Conservation (phyloP, 2,888 invertebrate genomes). For the Epinotia brunnichana region DNA sequence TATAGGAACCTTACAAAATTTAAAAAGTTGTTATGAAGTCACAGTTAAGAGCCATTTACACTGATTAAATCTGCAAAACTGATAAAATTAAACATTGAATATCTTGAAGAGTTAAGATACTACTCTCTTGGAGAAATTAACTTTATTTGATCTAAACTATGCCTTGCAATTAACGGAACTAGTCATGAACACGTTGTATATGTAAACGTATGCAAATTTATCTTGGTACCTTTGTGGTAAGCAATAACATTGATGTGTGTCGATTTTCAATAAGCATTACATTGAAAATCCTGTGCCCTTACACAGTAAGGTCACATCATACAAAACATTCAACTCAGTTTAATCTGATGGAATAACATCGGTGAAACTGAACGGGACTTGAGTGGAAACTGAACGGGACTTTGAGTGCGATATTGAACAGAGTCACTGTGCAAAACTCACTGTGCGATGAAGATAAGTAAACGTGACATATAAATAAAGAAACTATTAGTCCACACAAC, state of each 20-base stretch:
- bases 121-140: no score
- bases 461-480: conserved; percentile 19
- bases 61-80: no score
- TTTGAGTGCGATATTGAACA: not conserved
- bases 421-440: conserved; percentile 4
- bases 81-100: no score
- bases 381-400: not conserved
- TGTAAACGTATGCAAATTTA: no score
- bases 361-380: conserved; percentile 1
- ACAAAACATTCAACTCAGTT: not conserved
- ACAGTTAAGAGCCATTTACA: no score
- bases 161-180: no score
- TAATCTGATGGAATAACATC: not conserved
- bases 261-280: not conserved
- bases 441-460: conserved; percentile 17
- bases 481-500: conserved; percentile 7
- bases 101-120: no score
- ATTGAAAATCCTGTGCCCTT: not conserved
- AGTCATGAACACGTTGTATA: no score
- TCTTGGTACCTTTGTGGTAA: not conserved
- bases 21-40: no score
- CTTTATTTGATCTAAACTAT: no score
- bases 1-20: no score
- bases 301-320: not conserved
- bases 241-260: not conserved